Evolutionary conservation across 1,140 invertebrate genomes (phyloP), one percentile per base, ranked within the genome.

Genomic region (Oncopodura yosiiana): DNA sequence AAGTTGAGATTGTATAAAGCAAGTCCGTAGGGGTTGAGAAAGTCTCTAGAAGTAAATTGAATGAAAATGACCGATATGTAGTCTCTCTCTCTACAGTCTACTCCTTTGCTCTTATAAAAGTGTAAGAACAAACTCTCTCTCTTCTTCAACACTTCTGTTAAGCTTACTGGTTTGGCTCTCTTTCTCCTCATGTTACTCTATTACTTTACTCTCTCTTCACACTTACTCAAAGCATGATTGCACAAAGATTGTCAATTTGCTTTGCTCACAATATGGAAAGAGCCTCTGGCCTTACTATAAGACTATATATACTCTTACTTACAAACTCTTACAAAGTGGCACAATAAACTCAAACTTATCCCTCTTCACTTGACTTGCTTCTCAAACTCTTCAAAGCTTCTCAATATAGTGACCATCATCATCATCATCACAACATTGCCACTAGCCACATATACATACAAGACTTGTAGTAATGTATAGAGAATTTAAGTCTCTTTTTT

Each of bases 241-340:
- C 56, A 63, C 62, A 63, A 63, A 63, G 62, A 63, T 63, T 63
- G 62, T 63, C 62, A 63, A 63, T 63, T 63, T 63, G 62, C 26
- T 54, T 29, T 53, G 45, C 21, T 63, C 61, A n/a, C n/a, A 63
- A 63, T 63, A 63, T 63, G 61, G 61, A 58, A 60, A 56, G 52
- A 58, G 58, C 62, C 58, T 54, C 53, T 52, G 58, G 58, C 62
- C 43, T n/a, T n/a, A n/a, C n/a, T n/a, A n/a, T n/a, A n/a, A n/a
- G n/a, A n/a, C n/a, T n/a, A n/a, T n/a, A n/a, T n/a, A n/a, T n/a
- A n/a, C n/a, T n/a, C n/a, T n/a, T n/a, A n/a, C n/a, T n/a, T n/a
- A n/a, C n/a, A n/a, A n/a, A n/a, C n/a, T n/a, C n/a, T n/a, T n/a
- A n/a, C n/a, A n/a, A n/a, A n/a, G n/a, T n/a, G n/a, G n/a, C n/a